phyloP scores from a whole-genome alignment of 2,888 invertebrate genomes.

The Tetramorium bicarinatum region DNA sequence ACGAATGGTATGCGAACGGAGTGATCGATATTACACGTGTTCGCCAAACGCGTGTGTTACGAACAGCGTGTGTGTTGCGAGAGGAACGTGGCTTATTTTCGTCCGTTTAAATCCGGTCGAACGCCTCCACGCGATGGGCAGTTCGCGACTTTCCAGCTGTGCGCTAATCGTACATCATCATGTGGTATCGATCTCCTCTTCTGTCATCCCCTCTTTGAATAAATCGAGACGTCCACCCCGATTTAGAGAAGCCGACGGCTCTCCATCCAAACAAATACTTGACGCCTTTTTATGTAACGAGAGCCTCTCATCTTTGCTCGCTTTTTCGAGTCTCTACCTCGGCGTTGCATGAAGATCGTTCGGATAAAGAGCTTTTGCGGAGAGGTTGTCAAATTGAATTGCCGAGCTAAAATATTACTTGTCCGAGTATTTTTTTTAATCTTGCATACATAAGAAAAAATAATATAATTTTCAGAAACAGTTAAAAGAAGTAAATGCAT shows the following conservation, averaged over 20 bases:
- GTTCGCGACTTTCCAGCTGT: constrained; percentile 18
- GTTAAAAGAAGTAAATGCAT: background rate
- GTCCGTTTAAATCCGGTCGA: constrained; percentile 46
- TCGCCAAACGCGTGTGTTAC: constrained; percentile 21
- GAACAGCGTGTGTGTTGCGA: background rate
- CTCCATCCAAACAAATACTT: constrained; percentile 39
- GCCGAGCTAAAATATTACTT: background rate
- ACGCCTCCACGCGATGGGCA: constrained; percentile 36
- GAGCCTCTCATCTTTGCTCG: constrained; percentile 23
- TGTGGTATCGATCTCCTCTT: constrained; percentile 30
- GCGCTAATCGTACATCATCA: constrained; percentile 21
- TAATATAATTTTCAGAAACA: background rate
- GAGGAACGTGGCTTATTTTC: constrained; percentile 29
- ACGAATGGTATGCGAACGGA: constrained; percentile 4
- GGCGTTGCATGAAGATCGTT: background rate
- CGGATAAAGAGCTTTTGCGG: background rate
- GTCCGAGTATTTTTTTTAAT: background rate
- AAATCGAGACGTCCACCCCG: constrained; percentile 17
- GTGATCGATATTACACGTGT: constrained; percentile 20
- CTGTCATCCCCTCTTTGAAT: background rate
- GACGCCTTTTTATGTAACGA: constrained; percentile 30
- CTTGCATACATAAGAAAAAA: background rate
- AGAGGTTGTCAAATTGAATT: background rate
- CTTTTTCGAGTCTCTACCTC: background rate
- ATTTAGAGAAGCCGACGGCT: constrained; percentile 12